A percentile compares a stretch with the other conserved stretches of the same genome.
Conservation (phyloP, 2,797 vertebrate genomes). For the Sebastes itinus region DNA sequence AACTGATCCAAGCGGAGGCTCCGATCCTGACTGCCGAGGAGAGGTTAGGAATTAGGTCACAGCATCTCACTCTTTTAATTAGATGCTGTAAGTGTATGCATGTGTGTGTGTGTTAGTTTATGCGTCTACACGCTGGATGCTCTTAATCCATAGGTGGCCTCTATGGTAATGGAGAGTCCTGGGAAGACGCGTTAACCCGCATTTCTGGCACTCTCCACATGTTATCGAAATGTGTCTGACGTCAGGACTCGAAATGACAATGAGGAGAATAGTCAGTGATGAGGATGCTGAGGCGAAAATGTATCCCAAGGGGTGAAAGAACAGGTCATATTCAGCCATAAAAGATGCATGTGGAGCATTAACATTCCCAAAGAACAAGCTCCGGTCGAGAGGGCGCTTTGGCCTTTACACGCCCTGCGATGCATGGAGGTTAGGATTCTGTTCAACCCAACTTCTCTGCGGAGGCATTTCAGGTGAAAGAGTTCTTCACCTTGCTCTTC, state of each 20-base stretch:
- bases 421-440: slow-evolving; percentile 20
- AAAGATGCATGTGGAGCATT: slow-evolving; percentile 53
- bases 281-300: neutral
- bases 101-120: slow-evolving; percentile 41
- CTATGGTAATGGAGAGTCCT: slow-evolving; percentile 68
- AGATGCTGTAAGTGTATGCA: slow-evolving; percentile 59
- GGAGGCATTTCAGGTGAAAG: slow-evolving; percentile 36
- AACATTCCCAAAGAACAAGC: slow-evolving; percentile 55
- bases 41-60: slow-evolving; percentile 79
- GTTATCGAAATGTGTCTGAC: slow-evolving; percentile 33
- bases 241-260: slow-evolving; percentile 25
- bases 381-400: slow-evolving; percentile 22
- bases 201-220: slow-evolving; percentile 51
- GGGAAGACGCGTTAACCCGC: slow-evolving; percentile 60
- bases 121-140: slow-evolving; percentile 51
- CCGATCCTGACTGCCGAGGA: slow-evolving; percentile 43
- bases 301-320: slow-evolving; percentile 16
- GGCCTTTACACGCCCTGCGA: slow-evolving; percentile 6
- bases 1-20: slow-evolving; percentile 39
- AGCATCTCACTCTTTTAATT: slow-evolving; percentile 73
- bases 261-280: slow-evolving; percentile 1
- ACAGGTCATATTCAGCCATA: slow-evolving; percentile 43
- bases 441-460: slow-evolving; percentile 18
- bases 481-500: slow-evolving; percentile 31
- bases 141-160: slow-evolving; percentile 75